These are phyloP conservation scores for Trachelus iudaicus DNA, from an alignment of 2,888 invertebrate genomes.

Conservation along the genomic window DNA sequence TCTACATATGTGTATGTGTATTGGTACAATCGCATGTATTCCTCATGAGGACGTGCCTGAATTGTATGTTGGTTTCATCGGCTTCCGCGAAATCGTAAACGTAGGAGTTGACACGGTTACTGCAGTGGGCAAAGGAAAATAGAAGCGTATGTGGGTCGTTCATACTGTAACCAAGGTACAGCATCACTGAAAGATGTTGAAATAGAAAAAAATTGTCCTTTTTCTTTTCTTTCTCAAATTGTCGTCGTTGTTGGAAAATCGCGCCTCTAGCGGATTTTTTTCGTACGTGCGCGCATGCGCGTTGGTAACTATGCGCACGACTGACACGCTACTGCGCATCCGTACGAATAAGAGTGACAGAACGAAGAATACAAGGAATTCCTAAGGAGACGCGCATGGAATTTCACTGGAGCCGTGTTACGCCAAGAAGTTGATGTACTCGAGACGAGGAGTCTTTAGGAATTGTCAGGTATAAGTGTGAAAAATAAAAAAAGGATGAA, in stretches of 20 bases:
- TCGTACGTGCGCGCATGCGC: background rate
- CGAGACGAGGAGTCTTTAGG: background rate
- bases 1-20: background rate
- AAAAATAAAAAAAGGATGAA: background rate
- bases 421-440: background rate
- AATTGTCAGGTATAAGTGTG: background rate
- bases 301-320: background rate
- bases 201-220: constrained; percentile 25
- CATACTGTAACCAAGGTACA: background rate
- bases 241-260: constrained; percentile 15
- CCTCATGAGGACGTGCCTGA: background rate
- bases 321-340: background rate
- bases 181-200: constrained; percentile 6
- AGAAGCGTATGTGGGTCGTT: constrained; percentile 7
- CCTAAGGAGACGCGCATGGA: background rate
- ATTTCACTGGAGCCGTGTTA: background rate
- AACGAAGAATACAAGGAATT: background rate
- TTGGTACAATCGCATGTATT: background rate
- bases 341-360: background rate
- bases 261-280: background rate
- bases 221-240: constrained; percentile 23
- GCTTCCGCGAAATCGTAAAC: constrained; percentile 18
- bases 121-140: constrained; percentile 10
- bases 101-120: constrained; percentile 10
- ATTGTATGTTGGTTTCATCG: background rate